Percentiles rank a stretch among this genome's conserved stretches.
Evolutionary conservation across 2,113 vertebrate species (phyloP).

Genomic region (human (Homo sapiens)): GRCh38 chrX:67620501-67621000

Average conservation of each 20-base stretch:
- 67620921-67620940: neutral
- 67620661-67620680: neutral
- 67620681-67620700: neutral
- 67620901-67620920: neutral
- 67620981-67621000: neutral
- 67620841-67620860: neutral
- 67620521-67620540: neutral
- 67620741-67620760: neutral
- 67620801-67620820: neutral
- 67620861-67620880: neutral
- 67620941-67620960: neutral
- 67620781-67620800: neutral
- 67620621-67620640: neutral
- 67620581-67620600: neutral
- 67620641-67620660: neutral
- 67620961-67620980: neutral
- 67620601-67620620: neutral
- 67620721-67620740: neutral
- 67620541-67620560: neutral
- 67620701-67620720: slow-evolving; percentile 24
- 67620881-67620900: neutral
- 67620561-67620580: neutral
- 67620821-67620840: neutral
- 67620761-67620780: neutral
- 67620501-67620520: neutral